Evolutionary conservation across 2,113 vertebrate species (phyloP), one percentile per base, ranked within the genome.

Genomic region (Corynorhinus townsendii): DNA sequence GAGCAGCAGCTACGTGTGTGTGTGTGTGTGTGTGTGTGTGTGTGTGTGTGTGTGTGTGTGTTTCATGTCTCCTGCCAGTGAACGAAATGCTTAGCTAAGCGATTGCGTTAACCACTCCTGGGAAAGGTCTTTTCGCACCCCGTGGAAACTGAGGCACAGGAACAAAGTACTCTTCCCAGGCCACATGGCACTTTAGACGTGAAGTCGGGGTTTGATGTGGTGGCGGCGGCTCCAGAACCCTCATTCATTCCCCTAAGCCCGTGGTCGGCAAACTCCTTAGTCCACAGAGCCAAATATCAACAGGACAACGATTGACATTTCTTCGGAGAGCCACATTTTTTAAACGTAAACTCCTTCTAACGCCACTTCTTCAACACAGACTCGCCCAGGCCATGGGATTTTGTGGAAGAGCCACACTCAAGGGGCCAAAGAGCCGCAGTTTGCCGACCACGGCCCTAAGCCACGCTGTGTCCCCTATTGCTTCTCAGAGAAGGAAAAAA

Each of bases 161-260:
- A 84, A 47, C 69, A 79, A 43, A 94, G 38, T 30, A 7, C 28
- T 28, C 40, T 93, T 62, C 49, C 81, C 49, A 54, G 83, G 68
- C 40, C 76, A 59, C 3, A 4, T 2, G 28, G 22, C 54, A 28
- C 24, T 94, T 59, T 5, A 30, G 40, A 86, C 56, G 38, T 43
- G 47, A n/a, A 85, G 38, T 49, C 20, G 16, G 28, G 52, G 14
- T 49, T 45, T 66, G 5, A 35, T 2, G 0, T 4, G 1, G 52
- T 33, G 76, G 1, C 52, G 4, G 1, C 0, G 19, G 40, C 56
- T 81, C 28, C 62, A 35, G 16, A 40, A 30, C 40, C 19, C 40
- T 69, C 75, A 2, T n/a, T 30, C 68, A 28, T 7, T 84, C 62
- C 26, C 47, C 19, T 49, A 14, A 49, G 47, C 47, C 9, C 7